Evolutionary conservation across 2,113 vertebrate species (phyloP).

Genomic region (Vimba vimba): DNA sequence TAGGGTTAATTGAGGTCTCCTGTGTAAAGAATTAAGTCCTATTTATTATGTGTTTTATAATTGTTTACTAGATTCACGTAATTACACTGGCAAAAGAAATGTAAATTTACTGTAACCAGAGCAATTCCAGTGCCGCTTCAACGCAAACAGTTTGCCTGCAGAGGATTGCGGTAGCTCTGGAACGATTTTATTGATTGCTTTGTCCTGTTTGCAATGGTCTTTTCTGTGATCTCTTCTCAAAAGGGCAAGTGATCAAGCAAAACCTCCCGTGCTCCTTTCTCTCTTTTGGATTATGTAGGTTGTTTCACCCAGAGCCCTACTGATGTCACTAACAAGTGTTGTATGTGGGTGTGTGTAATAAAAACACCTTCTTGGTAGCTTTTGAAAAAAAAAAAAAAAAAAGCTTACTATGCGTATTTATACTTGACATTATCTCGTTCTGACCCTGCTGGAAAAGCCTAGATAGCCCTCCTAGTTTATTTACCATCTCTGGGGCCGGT

Average conservation of each 20-base stretch:
- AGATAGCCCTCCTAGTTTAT: neutral
- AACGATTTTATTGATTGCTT: neutral
- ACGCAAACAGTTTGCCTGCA: too few species aligned
- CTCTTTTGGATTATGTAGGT: neutral
- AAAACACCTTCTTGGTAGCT: neutral
- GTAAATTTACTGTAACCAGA: too few species aligned
- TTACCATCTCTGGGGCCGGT: neutral
- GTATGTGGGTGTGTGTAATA: neutral
- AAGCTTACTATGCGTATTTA: neutral
- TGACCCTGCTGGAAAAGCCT: constrained; percentile 7
- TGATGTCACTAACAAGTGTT: neutral
- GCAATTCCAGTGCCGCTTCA: too few species aligned
- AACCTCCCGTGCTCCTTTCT: neutral
- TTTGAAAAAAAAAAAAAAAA: neutral
- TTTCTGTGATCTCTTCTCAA: neutral
- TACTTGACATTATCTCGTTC: constrained; percentile 2
- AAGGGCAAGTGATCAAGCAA: neutral
- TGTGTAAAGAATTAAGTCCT: neutral
- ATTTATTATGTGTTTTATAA: too few species aligned
- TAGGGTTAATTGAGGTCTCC: neutral
- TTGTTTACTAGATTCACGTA: too few species aligned
- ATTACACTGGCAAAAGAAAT: too few species aligned
- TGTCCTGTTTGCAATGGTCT: neutral
- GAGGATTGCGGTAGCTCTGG: neutral
- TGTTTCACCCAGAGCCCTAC: neutral